These are phyloP conservation scores for Sardina pilchardus DNA, from an alignment of 2,113 vertebrate genomes.

Conservation along the genomic window DNA sequence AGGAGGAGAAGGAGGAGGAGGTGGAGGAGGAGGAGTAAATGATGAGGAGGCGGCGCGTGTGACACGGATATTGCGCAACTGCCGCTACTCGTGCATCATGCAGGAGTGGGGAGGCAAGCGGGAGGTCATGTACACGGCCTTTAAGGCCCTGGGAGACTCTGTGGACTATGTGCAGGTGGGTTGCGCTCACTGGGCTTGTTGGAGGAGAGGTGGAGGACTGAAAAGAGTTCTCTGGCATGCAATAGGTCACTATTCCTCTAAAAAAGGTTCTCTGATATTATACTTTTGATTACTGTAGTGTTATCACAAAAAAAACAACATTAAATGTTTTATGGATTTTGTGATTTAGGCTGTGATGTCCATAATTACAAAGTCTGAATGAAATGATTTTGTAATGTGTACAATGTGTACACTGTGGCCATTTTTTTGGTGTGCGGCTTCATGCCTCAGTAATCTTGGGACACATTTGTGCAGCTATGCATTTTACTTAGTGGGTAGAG, in stretches of 20 bases:
- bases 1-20: conserved; percentile 46
- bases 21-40: background rate
- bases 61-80: conserved; percentile 76
- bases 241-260: no score
- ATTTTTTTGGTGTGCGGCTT: background rate
- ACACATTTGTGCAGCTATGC: background rate
- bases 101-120: conserved; percentile 98
- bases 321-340: background rate
- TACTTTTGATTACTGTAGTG: background rate
- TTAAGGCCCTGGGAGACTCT: conserved; percentile 89
- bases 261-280: no score
- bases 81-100: conserved; percentile 88
- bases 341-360: background rate
- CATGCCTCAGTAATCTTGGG: background rate
- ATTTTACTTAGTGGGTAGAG: background rate
- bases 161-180: conserved; percentile 96
- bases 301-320: background rate
- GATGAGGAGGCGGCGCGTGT: conserved; percentile 74
- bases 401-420: background rate
- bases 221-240: no score
- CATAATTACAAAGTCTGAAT: background rate
- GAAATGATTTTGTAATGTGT: background rate
- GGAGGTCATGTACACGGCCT: conserved; percentile 99
- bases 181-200: background rate
- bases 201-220: no score